These are phyloP conservation scores for Ylistrum balloti DNA, from an alignment of 1,140 invertebrate genomes.

Conservation along the genomic window DNA sequence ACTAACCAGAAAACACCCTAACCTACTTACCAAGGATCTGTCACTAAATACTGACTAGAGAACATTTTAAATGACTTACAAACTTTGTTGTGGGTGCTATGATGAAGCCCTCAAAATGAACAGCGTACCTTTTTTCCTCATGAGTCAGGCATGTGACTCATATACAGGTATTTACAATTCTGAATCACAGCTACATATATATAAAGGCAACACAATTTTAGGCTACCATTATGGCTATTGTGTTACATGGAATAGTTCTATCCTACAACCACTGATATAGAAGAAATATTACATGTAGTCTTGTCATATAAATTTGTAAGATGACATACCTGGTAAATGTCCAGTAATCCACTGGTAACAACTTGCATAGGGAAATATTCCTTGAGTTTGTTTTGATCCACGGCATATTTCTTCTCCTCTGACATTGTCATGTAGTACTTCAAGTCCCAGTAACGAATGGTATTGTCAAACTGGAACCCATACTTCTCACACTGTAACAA, in stretches of 20 bases:
- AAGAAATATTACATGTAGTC: neutral
- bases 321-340: conserved; percentile 83
- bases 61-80: too few relatives aligned
- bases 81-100: too few relatives aligned
- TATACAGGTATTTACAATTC: too few relatives aligned
- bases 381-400: conserved; percentile 84
- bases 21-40: neutral
- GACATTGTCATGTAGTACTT: conserved; percentile 83
- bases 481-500: conserved; percentile 83
- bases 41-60: neutral
- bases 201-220: too few relatives aligned
- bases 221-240: too few relatives aligned
- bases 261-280: too few relatives aligned
- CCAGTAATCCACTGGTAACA: conserved; percentile 84
- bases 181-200: too few relatives aligned
- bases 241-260: too few relatives aligned
- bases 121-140: too few relatives aligned
- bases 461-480: conserved; percentile 82
- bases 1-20: too few relatives aligned
- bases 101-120: too few relatives aligned
- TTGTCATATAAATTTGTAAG: neutral
- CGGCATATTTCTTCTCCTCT: conserved; percentile 84
- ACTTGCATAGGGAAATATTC: conserved; percentile 84
- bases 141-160: too few relatives aligned
- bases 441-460: conserved; percentile 84